These are phyloP conservation scores for Oncopeltus fasciatus DNA, from an alignment of 1,140 invertebrate genomes.

Conservation along the genomic window DNA sequence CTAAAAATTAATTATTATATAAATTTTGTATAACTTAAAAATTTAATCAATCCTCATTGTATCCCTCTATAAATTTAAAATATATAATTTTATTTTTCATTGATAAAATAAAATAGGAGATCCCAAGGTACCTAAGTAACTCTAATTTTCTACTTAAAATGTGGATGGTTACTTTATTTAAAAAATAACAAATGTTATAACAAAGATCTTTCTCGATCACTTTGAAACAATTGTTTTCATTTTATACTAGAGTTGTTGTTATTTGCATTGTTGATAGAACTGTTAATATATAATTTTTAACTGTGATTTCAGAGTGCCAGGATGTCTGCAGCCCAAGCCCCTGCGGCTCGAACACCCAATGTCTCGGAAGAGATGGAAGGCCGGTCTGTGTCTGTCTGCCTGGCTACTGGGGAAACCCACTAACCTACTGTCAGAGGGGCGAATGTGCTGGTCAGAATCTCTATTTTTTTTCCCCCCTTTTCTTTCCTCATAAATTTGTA, in stretches of 20 bases:
- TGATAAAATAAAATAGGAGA: too few species aligned
- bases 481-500: too few species aligned
- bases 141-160: neutral
- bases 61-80: neutral
- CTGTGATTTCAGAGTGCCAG: neutral
- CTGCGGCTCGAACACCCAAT: conserved; percentile 38
- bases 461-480: too few species aligned
- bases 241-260: neutral
- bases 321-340: conserved; percentile 31
- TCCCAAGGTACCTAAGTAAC: neutral
- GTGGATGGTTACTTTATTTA: neutral
- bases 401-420: conserved; percentile 44
- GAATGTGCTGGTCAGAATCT: conserved; percentile 40
- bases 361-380: conserved; percentile 33
- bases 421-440: conserved; percentile 34
- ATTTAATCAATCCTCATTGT: too few species aligned
- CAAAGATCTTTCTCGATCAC: neutral
- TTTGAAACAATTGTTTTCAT: neutral
- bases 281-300: neutral
- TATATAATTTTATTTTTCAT: neutral
- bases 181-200: neutral
- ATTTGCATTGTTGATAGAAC: neutral
- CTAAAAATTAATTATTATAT: too few species aligned
- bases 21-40: too few species aligned
- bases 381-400: conserved; percentile 43